These are phyloP conservation scores for Gisinianus flammeolus DNA, from an alignment of 2,888 invertebrate genomes.

Conservation along the genomic window DNA sequence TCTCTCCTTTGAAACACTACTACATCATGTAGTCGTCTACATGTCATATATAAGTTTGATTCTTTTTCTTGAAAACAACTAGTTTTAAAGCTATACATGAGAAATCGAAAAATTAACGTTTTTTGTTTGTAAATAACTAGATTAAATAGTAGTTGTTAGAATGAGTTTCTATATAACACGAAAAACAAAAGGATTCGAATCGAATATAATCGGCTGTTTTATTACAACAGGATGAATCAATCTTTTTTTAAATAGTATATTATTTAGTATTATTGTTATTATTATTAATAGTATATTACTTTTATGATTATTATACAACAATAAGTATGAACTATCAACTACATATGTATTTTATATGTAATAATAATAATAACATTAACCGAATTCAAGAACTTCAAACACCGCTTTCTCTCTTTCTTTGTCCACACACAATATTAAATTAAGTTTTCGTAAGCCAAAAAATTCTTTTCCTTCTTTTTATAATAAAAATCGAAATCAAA, in stretches of 20 bases:
- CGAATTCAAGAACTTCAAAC: slow-evolving; percentile 39
- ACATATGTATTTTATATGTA: slow-evolving; percentile 45
- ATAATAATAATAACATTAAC: slow-evolving; percentile 33
- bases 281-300: too few relatives aligned
- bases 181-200: slow-evolving; percentile 20
- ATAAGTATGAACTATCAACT: slow-evolving; percentile 43
- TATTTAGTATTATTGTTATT: too few relatives aligned
- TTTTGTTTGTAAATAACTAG: too few relatives aligned
- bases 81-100: slow-evolving; percentile 34
- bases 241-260: slow-evolving; percentile 37
- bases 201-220: slow-evolving; percentile 42
- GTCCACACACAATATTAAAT: slow-evolving; percentile 32
- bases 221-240: slow-evolving; percentile 47
- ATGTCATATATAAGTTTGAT: too few relatives aligned
- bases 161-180: too few relatives aligned
- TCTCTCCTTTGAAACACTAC: too few relatives aligned
- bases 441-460: slow-evolving; percentile 41
- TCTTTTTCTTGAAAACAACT: too few relatives aligned
- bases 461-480: too few relatives aligned
- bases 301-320: slow-evolving; percentile 46
- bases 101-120: too few relatives aligned
- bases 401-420: slow-evolving; percentile 17
- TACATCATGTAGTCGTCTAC: too few relatives aligned
- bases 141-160: too few relatives aligned
- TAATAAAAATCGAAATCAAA: too few relatives aligned